Evolutionary conservation across 2,888 invertebrate species (phyloP), one percentile per base, ranked within the genome.

Genomic region (Eupithecia tripunctaria): DNA sequence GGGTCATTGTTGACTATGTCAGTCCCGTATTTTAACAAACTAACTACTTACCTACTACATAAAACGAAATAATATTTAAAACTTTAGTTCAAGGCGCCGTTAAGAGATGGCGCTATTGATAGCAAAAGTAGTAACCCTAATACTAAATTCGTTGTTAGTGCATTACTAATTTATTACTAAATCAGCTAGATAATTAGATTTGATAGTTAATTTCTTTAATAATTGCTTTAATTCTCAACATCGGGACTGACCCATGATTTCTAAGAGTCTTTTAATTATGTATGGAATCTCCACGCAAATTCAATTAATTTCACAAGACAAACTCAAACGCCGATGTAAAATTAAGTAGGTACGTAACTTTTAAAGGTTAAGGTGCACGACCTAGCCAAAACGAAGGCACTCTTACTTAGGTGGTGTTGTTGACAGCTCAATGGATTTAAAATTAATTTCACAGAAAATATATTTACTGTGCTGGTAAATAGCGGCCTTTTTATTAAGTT

Each of bases 101-200:
- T 70, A 68, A 74, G 47, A 79, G 79, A 78, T 79, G 79, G 79
- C 77, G 75, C 47, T 73, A 73, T 64, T 25, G 21, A 25, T 64
- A 64, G 15, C 64, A 6, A 63, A 63, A 25, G 4, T 56, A 56
- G 21, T 14, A 12, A 56, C 12, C 21, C 56, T 12, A 56, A 25
- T 25, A 12, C 25, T 5, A 4, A 12, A 5, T n/a, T 51, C 3
- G 25, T 56, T 14, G 10, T 4, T 51, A 51, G 51, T n/a, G n/a
- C 0, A 43, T n/a, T 43, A 10, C 21, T 51, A 15, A 21, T 14
- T n/a, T 43, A 10, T 51, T 51, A 15, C 56, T 14, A 25, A 56
- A 21, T 14, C 1, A 25, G 25, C 25, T 14, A 56, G 56, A 14
- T 12, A 25, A 56, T 56, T 1, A 25, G 14, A 56, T 56, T 56